A percentile compares a stretch with the other conserved stretches of the same genome.
phyloP scores from a whole-genome alignment of 2,797 vertebrate species.

The Podarcis siculus region DNA sequence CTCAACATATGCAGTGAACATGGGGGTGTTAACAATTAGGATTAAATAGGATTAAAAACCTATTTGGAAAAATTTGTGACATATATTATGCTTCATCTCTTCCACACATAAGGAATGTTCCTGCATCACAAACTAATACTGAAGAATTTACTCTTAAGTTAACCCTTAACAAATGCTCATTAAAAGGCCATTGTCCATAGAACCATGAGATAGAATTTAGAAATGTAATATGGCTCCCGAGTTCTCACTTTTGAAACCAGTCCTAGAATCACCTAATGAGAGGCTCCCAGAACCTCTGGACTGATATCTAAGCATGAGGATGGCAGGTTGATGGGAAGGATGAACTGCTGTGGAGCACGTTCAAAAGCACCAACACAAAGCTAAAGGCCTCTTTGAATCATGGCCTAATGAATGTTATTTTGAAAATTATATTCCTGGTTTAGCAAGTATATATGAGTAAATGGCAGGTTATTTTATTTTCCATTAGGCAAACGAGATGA shows the following conservation, averaged over 20 bases:
- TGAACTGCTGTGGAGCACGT: no score
- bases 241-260: not conserved
- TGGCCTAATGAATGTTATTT: not conserved
- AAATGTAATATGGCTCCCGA: not conserved
- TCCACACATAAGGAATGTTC: not conserved
- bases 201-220: not conserved
- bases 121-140: not conserved
- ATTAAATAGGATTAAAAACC: not conserved
- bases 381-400: not conserved
- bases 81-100: not conserved
- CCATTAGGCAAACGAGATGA: conserved; percentile 93
- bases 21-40: not conserved
- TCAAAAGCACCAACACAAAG: not conserved
- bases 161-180: not conserved
- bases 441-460: conserved; percentile 25
- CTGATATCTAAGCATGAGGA: not conserved
- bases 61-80: not conserved
- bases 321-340: not conserved
- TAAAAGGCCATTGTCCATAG: not conserved
- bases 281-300: not conserved
- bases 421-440: conserved; percentile 14
- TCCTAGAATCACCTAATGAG: not conserved
- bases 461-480: conserved; percentile 56
- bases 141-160: not conserved
- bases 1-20: not conserved